These are phyloP conservation scores for Orthosia gothica DNA, from an alignment of 2,888 invertebrate species.

Conservation along the genomic window DNA sequence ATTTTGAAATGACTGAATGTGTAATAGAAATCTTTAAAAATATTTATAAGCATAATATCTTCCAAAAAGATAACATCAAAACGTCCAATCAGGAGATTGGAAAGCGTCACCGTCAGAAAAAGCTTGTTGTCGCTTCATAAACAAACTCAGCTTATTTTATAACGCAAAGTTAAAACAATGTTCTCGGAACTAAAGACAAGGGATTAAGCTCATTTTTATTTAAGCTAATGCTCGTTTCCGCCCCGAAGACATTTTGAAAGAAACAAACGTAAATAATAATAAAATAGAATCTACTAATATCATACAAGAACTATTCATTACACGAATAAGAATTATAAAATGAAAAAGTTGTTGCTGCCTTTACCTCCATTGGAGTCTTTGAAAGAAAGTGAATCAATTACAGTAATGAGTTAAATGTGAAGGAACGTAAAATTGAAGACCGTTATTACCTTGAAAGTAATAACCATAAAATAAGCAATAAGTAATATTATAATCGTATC, in stretches of 20 bases:
- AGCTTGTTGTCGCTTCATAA: slow-evolving; percentile 25
- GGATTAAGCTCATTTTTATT: slow-evolving; percentile 59
- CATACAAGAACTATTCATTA: slow-evolving; percentile 19
- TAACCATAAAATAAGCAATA: neutral
- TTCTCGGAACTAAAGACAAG: slow-evolving; percentile 55
- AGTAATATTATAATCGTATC: too few relatives aligned
- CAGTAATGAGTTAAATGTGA: neutral
- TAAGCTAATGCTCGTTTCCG: slow-evolving; percentile 73
- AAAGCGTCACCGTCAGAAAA: slow-evolving; percentile 21
- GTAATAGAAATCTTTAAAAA: neutral
- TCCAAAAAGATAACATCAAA: slow-evolving; percentile 19
- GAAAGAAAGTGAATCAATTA: neutral
- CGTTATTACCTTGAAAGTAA: neutral
- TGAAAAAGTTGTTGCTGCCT: neutral
- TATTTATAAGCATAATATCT: neutral
- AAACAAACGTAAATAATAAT: slow-evolving; percentile 38
- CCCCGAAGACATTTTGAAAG: slow-evolving; percentile 41
- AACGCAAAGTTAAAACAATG: slow-evolving; percentile 19
- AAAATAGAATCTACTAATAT: slow-evolving; percentile 30
- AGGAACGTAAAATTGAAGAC: neutral
- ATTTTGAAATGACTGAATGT: neutral
- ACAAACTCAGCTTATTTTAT: slow-evolving; percentile 43
- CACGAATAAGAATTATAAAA: slow-evolving; percentile 9
- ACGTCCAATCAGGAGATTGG: slow-evolving; percentile 34
- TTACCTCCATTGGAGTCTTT: neutral